Evolutionary conservation across 2,888 invertebrate genomes (phyloP), one percentile per base, ranked within the genome.

Genomic region (Serrognathus titanus): DNA sequence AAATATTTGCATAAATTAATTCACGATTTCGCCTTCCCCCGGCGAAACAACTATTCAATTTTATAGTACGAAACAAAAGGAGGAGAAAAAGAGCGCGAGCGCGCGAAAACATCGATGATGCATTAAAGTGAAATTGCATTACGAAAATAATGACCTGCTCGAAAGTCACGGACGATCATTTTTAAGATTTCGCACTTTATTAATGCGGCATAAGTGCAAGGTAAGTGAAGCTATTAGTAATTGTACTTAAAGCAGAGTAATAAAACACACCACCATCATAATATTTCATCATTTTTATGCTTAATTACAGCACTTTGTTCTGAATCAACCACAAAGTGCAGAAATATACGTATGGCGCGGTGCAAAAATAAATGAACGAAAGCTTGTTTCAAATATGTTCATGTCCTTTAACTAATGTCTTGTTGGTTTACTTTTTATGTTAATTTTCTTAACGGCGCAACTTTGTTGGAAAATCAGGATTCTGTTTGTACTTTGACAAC

Each of bases 221-320:
- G 47, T 58, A 60, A 60, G 58, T 58, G 60, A 55, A 53, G 58
- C 58, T 55, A 58, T 58, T 60, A 60, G 58, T 58, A 60, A 60
- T 55, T 58, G 53, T 56, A 51, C 45, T 47, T 47, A 46, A 38
- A 49, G 48, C 50, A 35, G 16, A 35, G 51, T 47, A 55, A 51
- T 55, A 67, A 65, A 67, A 66, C 64, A 65, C 62, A 63, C 62
- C 57, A 60, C 63, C 62, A 63, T 66, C 65, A 64, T 64, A 64
- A 65, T 66, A 66, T 64, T 66, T 66, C 62, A 66, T 65, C 57
- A 65, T 61, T 66, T 36, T 47, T 43, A 43, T 11, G 43, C 43
- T 11, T 16, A 43, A 43, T 43, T 43, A 11, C 16, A 11, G 43
- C 20, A 43, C 43, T 43, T 43, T 43, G 20, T 43, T 43, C 9